Evolutionary conservation across 2,113 vertebrate species (phyloP).

Genomic region (Melanerpes aurifrons): DNA sequence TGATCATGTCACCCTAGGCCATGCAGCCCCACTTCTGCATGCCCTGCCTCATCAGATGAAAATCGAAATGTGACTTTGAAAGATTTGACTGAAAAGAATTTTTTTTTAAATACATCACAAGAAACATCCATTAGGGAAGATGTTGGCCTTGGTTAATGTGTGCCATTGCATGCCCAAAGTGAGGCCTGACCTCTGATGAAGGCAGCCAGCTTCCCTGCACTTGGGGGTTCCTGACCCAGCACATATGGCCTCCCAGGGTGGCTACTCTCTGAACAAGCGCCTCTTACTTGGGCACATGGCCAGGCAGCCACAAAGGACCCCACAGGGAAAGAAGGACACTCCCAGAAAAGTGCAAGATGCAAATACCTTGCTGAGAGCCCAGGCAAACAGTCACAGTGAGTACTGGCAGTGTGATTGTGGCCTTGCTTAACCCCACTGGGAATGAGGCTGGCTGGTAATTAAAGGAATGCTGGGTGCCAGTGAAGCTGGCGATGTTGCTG

Average conservation of each 20-base stretch:
- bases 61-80: neutral
- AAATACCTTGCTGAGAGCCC: neutral
- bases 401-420: neutral
- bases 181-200: neutral
- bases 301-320: neutral
- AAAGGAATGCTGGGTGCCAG: neutral
- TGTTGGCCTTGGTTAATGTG: neutral
- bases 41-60: neutral
- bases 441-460: neutral
- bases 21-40: fast-evolving
- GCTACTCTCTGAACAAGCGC: neutral
- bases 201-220: neutral
- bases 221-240: neutral
- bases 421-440: neutral
- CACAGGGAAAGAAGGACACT: neutral
- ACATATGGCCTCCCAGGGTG: fast-evolving
- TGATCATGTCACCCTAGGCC: fast-evolving
- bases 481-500: neutral
- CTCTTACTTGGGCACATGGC: neutral
- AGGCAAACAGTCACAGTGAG: neutral
- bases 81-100: neutral
- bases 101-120: neutral
- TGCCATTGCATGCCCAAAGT: neutral
- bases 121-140: neutral
- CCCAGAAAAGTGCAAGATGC: neutral